Evolutionary conservation across 2,113 vertebrate species (phyloP).

Genomic region (Smithornis capensis): DNA sequence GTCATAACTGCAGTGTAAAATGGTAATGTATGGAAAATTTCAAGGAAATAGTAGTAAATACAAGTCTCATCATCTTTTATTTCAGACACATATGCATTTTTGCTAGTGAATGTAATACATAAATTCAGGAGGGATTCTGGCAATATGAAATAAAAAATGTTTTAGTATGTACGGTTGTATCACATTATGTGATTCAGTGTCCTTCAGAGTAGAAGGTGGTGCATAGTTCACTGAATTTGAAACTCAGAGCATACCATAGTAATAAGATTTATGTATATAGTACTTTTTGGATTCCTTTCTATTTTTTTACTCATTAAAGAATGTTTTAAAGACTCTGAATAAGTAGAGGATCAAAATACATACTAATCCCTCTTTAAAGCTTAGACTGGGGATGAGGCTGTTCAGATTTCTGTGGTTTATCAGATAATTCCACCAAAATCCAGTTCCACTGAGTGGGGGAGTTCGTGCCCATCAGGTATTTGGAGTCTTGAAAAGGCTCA

Average conservation of each 20-base stretch:
- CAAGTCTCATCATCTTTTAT: not conserved
- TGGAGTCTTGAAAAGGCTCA: not conserved
- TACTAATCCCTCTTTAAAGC: not conserved
- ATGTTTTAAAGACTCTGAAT: not conserved
- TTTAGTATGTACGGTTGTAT: conserved; percentile 21
- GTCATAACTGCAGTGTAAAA: not conserved
- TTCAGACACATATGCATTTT: conserved; percentile 14
- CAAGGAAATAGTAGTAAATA: not conserved
- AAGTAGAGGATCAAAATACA: not conserved
- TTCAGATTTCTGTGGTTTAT: not conserved
- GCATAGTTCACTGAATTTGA: not conserved
- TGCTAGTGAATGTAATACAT: not conserved
- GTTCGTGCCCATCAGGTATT: not conserved
- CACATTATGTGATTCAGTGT: not conserved
- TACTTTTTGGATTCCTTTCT: not conserved
- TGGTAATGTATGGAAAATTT: not conserved
- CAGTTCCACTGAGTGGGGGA: not conserved
- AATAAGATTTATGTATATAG: not conserved
- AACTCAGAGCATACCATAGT: not conserved
- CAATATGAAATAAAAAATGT: conserved; percentile 29
- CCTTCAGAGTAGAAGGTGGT: conserved; percentile 15
- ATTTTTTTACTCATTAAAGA: not conserved
- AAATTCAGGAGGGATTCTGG: conserved; percentile 1
- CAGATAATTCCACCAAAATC: accelerated
- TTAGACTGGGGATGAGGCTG: not conserved